These are phyloP conservation scores for Ostrea edulis DNA, from an alignment of 1,140 invertebrate genomes.

Conservation along the genomic window DNA sequence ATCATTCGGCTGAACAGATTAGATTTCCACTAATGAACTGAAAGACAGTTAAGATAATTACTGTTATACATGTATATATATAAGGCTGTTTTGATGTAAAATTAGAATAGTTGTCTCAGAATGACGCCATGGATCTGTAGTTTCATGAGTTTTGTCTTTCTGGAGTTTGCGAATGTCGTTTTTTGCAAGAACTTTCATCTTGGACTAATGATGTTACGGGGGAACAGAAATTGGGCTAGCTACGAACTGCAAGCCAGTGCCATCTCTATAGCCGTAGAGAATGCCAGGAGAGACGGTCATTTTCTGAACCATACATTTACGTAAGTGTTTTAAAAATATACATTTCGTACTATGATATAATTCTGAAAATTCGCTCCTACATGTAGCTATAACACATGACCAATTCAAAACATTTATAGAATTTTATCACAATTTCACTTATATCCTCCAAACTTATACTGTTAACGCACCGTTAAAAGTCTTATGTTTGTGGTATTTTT, in stretches of 20 bases:
- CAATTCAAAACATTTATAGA: too few relatives aligned
- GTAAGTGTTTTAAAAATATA: neutral
- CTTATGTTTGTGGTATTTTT: too few relatives aligned
- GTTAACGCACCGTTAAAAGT: too few relatives aligned
- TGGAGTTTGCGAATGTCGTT: neutral
- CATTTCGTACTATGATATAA: too few relatives aligned
- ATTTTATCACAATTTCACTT: too few relatives aligned
- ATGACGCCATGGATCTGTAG: neutral
- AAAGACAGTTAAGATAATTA: too few relatives aligned
- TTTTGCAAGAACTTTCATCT: constrained; percentile 3
- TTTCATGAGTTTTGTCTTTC: neutral
- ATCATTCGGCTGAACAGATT: too few relatives aligned
- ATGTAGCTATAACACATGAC: too few relatives aligned
- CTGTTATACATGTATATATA: neutral
- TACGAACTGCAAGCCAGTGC: constrained; percentile 6
- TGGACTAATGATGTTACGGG: neutral
- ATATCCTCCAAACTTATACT: too few relatives aligned
- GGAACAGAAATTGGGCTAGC: neutral
- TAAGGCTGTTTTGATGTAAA: neutral
- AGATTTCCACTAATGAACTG: too few relatives aligned
- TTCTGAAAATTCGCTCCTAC: too few relatives aligned
- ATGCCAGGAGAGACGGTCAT: neutral
- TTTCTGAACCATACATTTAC: neutral
- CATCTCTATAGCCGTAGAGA: neutral
- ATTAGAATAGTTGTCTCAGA: neutral